Conservation (phyloP, 2,888 invertebrate genomes). For the Arctia plantaginis region DNA sequence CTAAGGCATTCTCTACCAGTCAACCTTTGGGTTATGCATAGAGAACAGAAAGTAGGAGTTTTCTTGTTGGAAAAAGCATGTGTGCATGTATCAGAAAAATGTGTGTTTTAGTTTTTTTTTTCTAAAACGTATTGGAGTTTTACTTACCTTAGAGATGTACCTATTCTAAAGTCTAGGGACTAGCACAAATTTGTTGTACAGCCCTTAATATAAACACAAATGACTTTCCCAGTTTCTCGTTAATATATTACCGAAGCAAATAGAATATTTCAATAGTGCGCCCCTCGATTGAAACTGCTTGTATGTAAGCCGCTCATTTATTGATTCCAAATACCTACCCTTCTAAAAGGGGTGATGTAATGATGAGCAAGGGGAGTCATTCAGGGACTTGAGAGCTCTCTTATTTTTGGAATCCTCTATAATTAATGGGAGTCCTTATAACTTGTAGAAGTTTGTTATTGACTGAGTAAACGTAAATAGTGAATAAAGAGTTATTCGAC, state of each 20-base stretch:
- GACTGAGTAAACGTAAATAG: background rate
- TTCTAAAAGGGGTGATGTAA: constrained; percentile 47
- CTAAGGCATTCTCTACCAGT: no score
- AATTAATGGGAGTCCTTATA: constrained; percentile 46
- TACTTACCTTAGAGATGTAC: background rate
- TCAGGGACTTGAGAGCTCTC: constrained; percentile 36
- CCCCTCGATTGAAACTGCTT: constrained; percentile 40
- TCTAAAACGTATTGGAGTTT: background rate
- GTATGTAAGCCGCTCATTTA: constrained; percentile 49
- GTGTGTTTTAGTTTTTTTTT: no score
- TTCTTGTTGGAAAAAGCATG: no score
- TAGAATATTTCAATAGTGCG: constrained; percentile 30
- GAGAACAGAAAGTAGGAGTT: no score
- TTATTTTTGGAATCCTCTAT: constrained; percentile 41
- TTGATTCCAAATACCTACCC: constrained; percentile 51
- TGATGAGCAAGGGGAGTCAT: constrained; percentile 47
- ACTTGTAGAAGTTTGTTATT: constrained; percentile 31
- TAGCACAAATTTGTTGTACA: background rate
- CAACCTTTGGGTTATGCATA: no score
- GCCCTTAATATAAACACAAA: constrained; percentile 10
- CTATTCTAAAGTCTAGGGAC: background rate
- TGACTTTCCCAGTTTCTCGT: constrained; percentile 15
- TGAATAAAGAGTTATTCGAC: background rate
- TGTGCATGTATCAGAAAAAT: no score
- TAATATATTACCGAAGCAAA: constrained; percentile 18